These are phyloP conservation scores for Neosilurus mollespiculum DNA, from an alignment of 2,797 vertebrate species.

Conservation along the genomic window DNA sequence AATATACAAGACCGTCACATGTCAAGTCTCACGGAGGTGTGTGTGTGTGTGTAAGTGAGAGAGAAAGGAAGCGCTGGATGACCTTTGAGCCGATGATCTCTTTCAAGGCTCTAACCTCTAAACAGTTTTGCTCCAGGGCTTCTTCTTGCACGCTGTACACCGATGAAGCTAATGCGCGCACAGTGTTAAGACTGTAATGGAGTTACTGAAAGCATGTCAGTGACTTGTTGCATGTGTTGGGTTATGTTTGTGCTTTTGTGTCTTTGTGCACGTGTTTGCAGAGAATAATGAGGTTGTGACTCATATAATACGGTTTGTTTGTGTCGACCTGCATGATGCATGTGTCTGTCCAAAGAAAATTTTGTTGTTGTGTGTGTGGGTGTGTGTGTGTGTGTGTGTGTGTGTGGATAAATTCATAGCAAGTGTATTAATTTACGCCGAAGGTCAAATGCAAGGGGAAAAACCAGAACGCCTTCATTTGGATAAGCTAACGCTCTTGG, in stretches of 20 bases:
- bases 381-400: slow-evolving; percentile 18
- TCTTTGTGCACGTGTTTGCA: slow-evolving; percentile 7
- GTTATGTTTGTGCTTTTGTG: not conserved
- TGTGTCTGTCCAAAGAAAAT: slow-evolving; percentile 12
- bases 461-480: slow-evolving; percentile 63
- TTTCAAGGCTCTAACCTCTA: not conserved
- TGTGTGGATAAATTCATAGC: slow-evolving; percentile 11
- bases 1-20: not conserved
- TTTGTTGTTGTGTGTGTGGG: not conserved
- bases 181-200: not conserved
- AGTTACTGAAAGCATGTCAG: not conserved
- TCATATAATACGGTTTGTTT: slow-evolving; percentile 44
- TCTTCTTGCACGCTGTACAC: not conserved
- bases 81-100: not conserved
- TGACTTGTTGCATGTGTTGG: slow-evolving; percentile 17
- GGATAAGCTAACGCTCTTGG: slow-evolving; percentile 63
- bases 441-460: slow-evolving; percentile 28
- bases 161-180: not conserved
- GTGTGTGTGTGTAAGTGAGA: not conserved
- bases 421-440: not conserved
- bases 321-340: slow-evolving; percentile 7
- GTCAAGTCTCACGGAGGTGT: not conserved
- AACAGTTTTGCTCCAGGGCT: not conserved
- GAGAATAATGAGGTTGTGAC: slow-evolving; percentile 44
- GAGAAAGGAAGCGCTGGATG: not conserved